Base-by-base conservation (phyloP, 2,888 invertebrate genomes). In the Eubasilissa splendida region DNA sequence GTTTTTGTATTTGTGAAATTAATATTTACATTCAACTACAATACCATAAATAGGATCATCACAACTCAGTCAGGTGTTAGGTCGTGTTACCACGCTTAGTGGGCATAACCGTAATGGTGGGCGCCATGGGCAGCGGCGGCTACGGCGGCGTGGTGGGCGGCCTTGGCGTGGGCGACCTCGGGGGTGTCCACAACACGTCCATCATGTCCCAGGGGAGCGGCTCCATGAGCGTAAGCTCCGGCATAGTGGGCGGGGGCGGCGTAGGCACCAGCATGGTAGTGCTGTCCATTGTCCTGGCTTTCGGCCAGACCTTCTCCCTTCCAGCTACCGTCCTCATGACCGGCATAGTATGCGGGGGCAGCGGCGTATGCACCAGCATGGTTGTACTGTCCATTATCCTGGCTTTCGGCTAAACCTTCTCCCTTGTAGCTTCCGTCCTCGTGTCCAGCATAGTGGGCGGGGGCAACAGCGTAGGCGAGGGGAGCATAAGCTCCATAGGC, bases 101-200 rank as follows among this genome's bases (percentile, higher is more conserved):
- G 42, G 7, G 42, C 42, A 42, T 42, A 42, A 5, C 42, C 42
- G 42, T 42, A 42, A 42, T 42, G 42, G 42, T 42, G 42, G 7
- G 42, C 42, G 7, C 42, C 42, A 42, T 42, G 42, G 7, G 42
- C 42, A 42, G 42, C 42, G 42, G 42, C 42, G 42, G 42, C 42
- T 5, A 42, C 4, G 7, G 42, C 42, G 42, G 42, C 42, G 42
- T 42, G 42, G 42, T 42, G 42, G 42, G 42, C 42, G 3, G 42
- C 42, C 42, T 42, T 42, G 42, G 42, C 42, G 42, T 42, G 42
- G 42, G 42, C 42, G 42, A 42, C 42, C 42, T 42, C 42, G 42
- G 42, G 42, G 71, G 92, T 92, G 87, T 92, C 92, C 85, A 92
- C 89, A 86, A 92, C 92, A 87, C 90, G 90, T 42, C 90, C 90